Evolutionary conservation across 2,113 vertebrate species (phyloP).

Genomic region (Amphiprion ocellaris): DNA sequence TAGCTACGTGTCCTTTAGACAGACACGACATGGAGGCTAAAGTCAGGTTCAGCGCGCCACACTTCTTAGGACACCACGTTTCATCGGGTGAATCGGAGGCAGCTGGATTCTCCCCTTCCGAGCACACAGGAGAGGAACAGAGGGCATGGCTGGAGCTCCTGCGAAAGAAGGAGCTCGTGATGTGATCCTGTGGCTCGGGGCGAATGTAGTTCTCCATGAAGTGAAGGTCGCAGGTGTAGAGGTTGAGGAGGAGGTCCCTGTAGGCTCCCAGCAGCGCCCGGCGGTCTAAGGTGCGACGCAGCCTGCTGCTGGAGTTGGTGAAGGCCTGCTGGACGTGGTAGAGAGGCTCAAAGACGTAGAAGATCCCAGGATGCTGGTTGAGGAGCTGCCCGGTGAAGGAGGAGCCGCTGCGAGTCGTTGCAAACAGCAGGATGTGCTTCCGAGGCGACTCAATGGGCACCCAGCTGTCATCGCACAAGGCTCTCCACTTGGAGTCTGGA

Average conservation of each 20-base stretch:
- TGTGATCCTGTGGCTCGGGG: slow-evolving; percentile 82
- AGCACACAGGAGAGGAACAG: slow-evolving; percentile 84
- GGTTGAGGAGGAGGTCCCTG: slow-evolving; percentile 86
- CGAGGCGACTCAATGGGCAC: slow-evolving; percentile 50
- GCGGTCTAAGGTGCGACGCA: slow-evolving; percentile 75
- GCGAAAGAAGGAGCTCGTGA: slow-evolving; percentile 83
- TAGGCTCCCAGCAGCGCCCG: slow-evolving; percentile 84
- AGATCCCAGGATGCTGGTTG: slow-evolving; percentile 86
- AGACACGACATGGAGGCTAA: slow-evolving; percentile 82
- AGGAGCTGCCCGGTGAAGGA: slow-evolving; percentile 88
- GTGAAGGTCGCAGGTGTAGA: slow-evolving; percentile 86
- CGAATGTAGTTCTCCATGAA: slow-evolving; percentile 87
- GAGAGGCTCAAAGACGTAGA: slow-evolving; percentile 88
- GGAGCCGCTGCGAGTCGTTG: slow-evolving; percentile 87
- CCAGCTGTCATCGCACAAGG: slow-evolving; percentile 77
- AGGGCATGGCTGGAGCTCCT: slow-evolving; percentile 85
- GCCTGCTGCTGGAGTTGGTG: slow-evolving; percentile 81
- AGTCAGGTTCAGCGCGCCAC: slow-evolving; percentile 83
- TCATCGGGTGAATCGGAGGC: slow-evolving; percentile 66
- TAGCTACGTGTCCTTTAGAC: slow-evolving; percentile 76
- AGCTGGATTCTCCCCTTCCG: slow-evolving; percentile 23
- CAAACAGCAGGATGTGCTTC: slow-evolving; percentile 86
- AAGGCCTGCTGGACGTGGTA: slow-evolving; percentile 86
- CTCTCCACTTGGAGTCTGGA: slow-evolving; percentile 80
- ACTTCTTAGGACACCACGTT: slow-evolving; percentile 83